Base-by-base conservation (phyloP, 2,113 vertebrate genomes). In the Vicugna pacos region DNA sequence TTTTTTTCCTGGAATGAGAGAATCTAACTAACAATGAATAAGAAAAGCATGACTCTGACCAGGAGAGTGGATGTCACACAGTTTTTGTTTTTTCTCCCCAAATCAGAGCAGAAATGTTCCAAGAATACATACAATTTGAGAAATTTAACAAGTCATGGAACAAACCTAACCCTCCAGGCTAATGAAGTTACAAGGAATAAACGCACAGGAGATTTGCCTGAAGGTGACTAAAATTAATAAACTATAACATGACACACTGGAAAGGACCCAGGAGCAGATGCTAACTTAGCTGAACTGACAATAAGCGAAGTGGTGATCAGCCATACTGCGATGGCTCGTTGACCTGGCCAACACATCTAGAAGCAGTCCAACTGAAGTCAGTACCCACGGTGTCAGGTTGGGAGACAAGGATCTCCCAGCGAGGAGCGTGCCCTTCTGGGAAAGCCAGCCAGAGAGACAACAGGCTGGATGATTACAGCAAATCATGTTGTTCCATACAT, bases 151-250 rank as follows among this genome's bases (percentile, higher is more conserved):
- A 60, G 52, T 35, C 32, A 2, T 3, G 38, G 77, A 28, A 42
- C 26, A 19, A 65, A 92, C 56, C 19, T 46, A 77, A 69, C 73
- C 70, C 87, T 95, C 64, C 64, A 48, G 52, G 75, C 84, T 93
- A 95, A 88, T 77, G 88, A 72, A 84, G 81, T 84, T 91, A 62
- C 30, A 64, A 42, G 84, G 69, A 72, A 65, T 54, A 50, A 76
- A 52, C 24, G 48, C 42, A 48, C 38, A 28, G 65, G 94, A 88
- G 38, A 88, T 89, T 92, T 87, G 83, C 93, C 70, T 86, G 90
- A 76, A 75, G 80, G 67, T 83, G 80, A 95, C 87, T 30, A 50
- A 52, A 52, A 84, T 90, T 56, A 92, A 93, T 67, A 46, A 96
- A 32, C 60, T 32, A 0, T 50, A 22, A 54, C 64, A 24, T 9